Evolutionary conservation across 2,888 invertebrate genomes (phyloP), one percentile per base, ranked within the genome.

Genomic region (Microctonus aethiopoides): DNA sequence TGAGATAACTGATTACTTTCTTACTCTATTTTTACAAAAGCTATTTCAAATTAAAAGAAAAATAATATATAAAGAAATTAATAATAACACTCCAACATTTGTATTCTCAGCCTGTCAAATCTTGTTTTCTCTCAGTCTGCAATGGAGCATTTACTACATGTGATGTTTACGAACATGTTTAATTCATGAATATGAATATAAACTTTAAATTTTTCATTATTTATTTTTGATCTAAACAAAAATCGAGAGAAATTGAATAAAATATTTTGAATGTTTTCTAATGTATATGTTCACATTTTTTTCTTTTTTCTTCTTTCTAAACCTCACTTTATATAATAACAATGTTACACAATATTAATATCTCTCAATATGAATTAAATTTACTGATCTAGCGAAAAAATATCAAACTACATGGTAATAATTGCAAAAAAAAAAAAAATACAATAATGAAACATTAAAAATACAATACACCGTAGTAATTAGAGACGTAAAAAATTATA

Each of bases 11-110:
- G 76, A 71, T 73, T 74, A 69, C 70, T 73, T 70, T 74, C 77
- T 78, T 82, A 79, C 69, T 72, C 70, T 74, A 76, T 78, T 81
- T 80, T 81, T 78, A 79, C 74, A 72, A 78, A 81, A 22, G 16
- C 39, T 62, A 29, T 61, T 7, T 20, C 24, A n/a, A 46, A 46
- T 46, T 20, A 46, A n/a, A 16, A 20, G 16, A n/a, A n/a, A 46
- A 16, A 7, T n/a, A n/a, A n/a, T n/a, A n/a, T n/a, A n/a, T n/a
- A n/a, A n/a, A n/a, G n/a, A n/a, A 16, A 46, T 46, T 0, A 46
- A 46, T 29, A 62, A 46, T 52, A 61, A 29, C 24, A 62, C 51
- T 46, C 62, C 54, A 54, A 2, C 20, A 52, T 10, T 10, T n/a
- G n/a, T 41, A n/a, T 56, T n/a, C n/a, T n/a, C 16, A 34, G 34